A percentile compares a stretch with the other conserved stretches of the same genome.
Evolutionary conservation across 2,888 invertebrate genomes (phyloP).

Genomic region (Brachynemurus nebulosus): DNA sequence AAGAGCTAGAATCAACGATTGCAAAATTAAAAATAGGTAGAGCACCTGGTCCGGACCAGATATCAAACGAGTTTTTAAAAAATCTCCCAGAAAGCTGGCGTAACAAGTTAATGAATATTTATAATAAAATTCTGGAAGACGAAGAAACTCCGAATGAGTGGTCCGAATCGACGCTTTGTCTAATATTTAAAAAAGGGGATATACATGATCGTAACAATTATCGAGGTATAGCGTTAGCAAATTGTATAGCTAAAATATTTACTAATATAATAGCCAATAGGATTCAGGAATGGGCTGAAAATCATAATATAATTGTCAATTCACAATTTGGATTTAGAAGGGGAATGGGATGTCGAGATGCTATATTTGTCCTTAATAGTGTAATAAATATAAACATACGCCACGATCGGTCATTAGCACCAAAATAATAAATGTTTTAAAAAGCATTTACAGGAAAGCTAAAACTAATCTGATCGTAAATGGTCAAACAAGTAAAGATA

Average conservation of each 20-base stretch:
- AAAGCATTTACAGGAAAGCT: not conserved
- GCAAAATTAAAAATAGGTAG: not conserved
- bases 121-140: not conserved
- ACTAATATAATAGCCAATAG: not conserved
- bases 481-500: not conserved
- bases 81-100: too few relatives aligned
- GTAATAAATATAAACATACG: not conserved
- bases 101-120: too few relatives aligned
- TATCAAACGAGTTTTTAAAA: not conserved
- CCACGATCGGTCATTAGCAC: not conserved
- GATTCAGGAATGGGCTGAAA: not conserved
- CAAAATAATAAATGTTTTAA: not conserved
- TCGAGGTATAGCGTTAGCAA: not conserved
- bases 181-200: not conserved
- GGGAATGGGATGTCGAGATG: not conserved
- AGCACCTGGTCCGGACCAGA: not conserved
- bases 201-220: not conserved
- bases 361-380: not conserved
- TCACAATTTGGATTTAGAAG: not conserved
- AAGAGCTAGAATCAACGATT: not conserved
- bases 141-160: not conserved
- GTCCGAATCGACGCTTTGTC: not conserved
- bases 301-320: not conserved
- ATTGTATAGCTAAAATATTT: not conserved
- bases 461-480: not conserved